Percentiles rank a stretch among this genome's conserved stretches.
Evolutionary conservation across 2,888 invertebrate genomes (phyloP).

Genomic region (Trissonchulus latispiculum): DNA sequence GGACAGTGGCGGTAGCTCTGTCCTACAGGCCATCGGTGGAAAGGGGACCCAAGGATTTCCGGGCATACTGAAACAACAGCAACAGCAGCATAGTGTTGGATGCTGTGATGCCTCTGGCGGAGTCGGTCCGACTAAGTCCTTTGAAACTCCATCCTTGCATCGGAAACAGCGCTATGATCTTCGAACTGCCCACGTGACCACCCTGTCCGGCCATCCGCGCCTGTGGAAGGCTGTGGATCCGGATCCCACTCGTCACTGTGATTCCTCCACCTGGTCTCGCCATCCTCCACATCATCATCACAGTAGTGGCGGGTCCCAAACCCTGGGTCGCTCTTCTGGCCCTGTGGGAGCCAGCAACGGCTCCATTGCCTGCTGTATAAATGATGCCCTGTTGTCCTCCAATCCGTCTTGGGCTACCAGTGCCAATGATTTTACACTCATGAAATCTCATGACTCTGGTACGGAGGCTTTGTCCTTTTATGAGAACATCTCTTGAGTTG

Average conservation of each 20-base stretch:
- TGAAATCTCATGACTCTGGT: background rate
- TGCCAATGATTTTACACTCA: background rate
- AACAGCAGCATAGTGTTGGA: background rate
- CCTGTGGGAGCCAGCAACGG: background rate
- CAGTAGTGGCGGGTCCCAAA: background rate
- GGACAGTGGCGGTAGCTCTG: background rate
- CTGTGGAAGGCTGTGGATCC: background rate
- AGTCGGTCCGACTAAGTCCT: background rate
- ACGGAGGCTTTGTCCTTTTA: no score
- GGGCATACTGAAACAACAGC: background rate
- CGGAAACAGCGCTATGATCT: background rate
- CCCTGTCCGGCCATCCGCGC: conserved; percentile 7
- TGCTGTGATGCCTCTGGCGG: background rate
- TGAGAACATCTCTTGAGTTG: no score
- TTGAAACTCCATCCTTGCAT: background rate
- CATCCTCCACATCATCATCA: background rate
- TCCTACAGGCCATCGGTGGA: background rate
- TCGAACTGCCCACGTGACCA: background rate
- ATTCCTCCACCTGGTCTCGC: background rate
- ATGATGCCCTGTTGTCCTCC: background rate
- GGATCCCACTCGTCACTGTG: background rate
- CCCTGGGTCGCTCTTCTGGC: no score
- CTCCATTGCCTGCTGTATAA: no score
- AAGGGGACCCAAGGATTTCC: background rate
- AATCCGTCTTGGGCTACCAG: background rate